A percentile compares a stretch with the other conserved stretches of the same genome.
Conservation (phyloP, 2,888 invertebrate genomes). For the Sarcophaga caerulescens region DNA sequence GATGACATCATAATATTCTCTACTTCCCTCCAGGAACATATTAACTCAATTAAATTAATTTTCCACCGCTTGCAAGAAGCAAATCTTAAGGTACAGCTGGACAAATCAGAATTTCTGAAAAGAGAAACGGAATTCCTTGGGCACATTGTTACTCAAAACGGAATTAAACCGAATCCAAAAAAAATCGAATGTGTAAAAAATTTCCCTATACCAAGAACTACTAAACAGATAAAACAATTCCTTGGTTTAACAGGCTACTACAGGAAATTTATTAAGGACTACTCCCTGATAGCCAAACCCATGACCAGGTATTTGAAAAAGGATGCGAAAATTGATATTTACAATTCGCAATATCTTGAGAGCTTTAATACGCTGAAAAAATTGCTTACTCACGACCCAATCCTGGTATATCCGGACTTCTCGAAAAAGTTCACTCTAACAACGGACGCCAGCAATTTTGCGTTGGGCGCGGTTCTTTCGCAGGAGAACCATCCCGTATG, state of each 20-base stretch:
- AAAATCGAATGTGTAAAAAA: conserved; percentile 51
- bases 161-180: conserved; percentile 55
- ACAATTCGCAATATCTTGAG: neutral
- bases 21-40: no score
- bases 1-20: conserved; percentile 67
- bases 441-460: conserved; percentile 34
- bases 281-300: conserved; percentile 58
- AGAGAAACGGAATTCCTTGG: neutral
- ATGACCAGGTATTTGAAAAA: conserved; percentile 40
- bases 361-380: conserved; percentile 52
- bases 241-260: conserved; percentile 67
- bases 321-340: conserved; percentile 36
- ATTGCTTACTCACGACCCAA: conserved; percentile 56
- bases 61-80: conserved; percentile 39
- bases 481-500: conserved; percentile 49
- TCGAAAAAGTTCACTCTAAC: conserved; percentile 61
- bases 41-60: conserved; percentile 10
- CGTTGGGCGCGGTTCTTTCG: conserved; percentile 42
- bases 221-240: conserved; percentile 64
- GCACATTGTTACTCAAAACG: conserved; percentile 24
- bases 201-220: conserved; percentile 51
- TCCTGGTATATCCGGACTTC: conserved; percentile 66
- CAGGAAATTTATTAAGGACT: conserved; percentile 62
- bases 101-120: neutral
- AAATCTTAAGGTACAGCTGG: no score